These are phyloP conservation scores for Dryococelus australis DNA, from an alignment of 2,888 invertebrate genomes.

Conservation along the genomic window DNA sequence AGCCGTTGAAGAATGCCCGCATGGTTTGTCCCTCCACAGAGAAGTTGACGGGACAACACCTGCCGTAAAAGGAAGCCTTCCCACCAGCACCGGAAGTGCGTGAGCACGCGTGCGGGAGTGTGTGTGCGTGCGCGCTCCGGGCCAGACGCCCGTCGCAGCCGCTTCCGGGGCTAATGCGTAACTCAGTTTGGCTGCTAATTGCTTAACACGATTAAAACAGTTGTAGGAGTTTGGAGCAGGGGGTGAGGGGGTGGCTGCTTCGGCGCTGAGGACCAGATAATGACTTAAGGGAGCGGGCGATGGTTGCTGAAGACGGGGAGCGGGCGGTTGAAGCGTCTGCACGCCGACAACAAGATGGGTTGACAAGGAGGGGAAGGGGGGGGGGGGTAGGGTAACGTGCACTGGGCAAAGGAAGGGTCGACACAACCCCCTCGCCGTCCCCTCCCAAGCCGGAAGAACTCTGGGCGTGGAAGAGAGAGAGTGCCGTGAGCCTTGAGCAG, in stretches of 20 bases:
- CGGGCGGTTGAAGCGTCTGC: neutral
- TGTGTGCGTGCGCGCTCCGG: neutral
- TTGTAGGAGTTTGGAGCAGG: neutral
- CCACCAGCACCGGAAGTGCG: neutral
- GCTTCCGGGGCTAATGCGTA: slow-evolving; percentile 32
- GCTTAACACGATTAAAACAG: slow-evolving; percentile 42
- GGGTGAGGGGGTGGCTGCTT: neutral
- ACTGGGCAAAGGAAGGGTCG: too few species aligned
- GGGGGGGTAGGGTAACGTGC: neutral
- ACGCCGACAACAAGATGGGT: neutral
- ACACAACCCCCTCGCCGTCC: neutral
- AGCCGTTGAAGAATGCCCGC: too few species aligned
- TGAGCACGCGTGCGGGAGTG: neutral
- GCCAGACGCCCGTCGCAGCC: neutral
- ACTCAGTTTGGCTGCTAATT: slow-evolving; percentile 43
- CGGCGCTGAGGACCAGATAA: slow-evolving; percentile 30
- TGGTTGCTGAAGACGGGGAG: neutral
- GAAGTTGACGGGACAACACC: too few species aligned
- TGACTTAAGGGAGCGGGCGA: slow-evolving; percentile 17
- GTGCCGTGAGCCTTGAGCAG: neutral
- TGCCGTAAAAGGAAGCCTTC: neutral
- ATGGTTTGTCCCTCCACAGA: too few species aligned
- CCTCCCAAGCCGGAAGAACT: neutral
- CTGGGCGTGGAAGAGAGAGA: neutral
- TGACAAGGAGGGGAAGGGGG: neutral